phyloP scores from a whole-genome alignment of 2,888 invertebrate species.

The Sphaerophoria rueppellii region DNA sequence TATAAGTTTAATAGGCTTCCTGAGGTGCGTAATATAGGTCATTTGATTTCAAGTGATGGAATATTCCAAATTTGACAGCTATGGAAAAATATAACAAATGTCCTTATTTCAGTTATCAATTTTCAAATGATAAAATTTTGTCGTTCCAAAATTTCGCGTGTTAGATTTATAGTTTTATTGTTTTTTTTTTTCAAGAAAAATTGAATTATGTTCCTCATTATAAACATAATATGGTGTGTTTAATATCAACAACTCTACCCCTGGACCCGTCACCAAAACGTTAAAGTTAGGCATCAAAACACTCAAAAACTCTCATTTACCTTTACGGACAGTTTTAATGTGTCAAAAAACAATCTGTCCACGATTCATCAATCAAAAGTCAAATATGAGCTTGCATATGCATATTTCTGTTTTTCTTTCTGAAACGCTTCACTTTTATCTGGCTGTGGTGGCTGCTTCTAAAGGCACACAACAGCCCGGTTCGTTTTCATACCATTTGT shows the following conservation, averaged over 20 bases:
- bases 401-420: slow-evolving; percentile 42
- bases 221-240: not conserved
- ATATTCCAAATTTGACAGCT: too few species aligned
- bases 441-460: slow-evolving; percentile 37
- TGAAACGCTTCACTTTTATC: slow-evolving; percentile 54
- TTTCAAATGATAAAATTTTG: too few species aligned
- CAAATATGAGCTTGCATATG: slow-evolving; percentile 41
- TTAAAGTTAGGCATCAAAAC: not conserved
- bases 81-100: too few species aligned
- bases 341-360: slow-evolving; percentile 68
- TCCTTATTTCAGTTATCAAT: too few species aligned
- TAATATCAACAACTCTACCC: not conserved
- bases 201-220: too few species aligned
- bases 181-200: too few species aligned
- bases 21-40: too few species aligned
- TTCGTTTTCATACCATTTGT: slow-evolving; percentile 24
- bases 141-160: too few species aligned
- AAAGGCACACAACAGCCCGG: slow-evolving; percentile 28
- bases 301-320: not conserved
- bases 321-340: slow-evolving; percentile 41
- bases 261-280: not conserved
- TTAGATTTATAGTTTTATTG: too few species aligned
- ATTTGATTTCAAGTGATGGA: too few species aligned
- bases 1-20: too few species aligned
- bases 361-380: slow-evolving; percentile 69